Percentiles rank a stretch among this genome's conserved stretches.
phyloP scores from a whole-genome alignment of 2,797 vertebrate genomes.

The Chrysocyon brachyurus region DNA sequence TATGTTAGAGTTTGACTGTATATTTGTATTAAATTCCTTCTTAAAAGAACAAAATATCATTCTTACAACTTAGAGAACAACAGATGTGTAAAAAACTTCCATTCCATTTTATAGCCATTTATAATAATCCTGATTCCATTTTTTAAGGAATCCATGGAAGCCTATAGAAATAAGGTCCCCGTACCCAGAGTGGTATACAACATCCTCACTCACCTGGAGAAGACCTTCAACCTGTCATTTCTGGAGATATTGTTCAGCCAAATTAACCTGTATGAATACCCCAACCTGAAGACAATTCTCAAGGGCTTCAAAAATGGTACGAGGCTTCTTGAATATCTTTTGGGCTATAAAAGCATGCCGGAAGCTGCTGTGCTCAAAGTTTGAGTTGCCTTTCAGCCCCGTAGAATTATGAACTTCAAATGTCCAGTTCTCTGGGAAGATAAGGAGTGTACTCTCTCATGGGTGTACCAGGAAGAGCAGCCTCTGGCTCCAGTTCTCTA shows the following conservation, averaged over 20 bases:
- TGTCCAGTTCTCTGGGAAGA: neutral
- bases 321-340: neutral
- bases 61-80: neutral
- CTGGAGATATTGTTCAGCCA: constrained; percentile 63
- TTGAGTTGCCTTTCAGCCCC: neutral
- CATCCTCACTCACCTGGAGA: constrained; percentile 75
- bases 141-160: constrained; percentile 80
- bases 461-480: neutral
- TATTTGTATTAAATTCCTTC: neutral
- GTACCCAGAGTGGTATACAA: constrained; percentile 72
- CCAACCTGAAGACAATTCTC: neutral
- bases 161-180: constrained; percentile 70
- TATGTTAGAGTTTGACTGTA: neutral
- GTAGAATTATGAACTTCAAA: no score
- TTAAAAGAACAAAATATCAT: neutral
- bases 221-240: neutral
- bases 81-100: neutral
- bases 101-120: neutral
- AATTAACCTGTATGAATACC: constrained; percentile 68
- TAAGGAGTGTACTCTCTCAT: fast-evolving
- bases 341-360: neutral
- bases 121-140: neutral
- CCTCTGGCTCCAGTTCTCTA: neutral
- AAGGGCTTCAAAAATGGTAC: constrained; percentile 71
- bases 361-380: neutral